Percentiles rank a stretch among this genome's conserved stretches.
Conservation (phyloP, 1,140 invertebrate genomes). For the Drosophila miranda region DNA sequence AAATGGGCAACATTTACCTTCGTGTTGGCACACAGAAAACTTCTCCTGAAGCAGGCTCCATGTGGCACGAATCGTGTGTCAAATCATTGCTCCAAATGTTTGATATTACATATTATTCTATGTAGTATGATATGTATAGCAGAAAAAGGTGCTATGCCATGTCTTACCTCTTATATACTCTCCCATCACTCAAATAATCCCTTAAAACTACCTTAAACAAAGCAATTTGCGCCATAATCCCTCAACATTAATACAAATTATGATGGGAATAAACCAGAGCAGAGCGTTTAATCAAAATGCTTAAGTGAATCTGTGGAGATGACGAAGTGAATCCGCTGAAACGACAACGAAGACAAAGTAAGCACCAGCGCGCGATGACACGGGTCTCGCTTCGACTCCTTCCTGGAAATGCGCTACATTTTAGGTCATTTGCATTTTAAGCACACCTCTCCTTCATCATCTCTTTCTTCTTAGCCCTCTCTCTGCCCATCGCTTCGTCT, state of each 20-base stretch:
- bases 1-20: constrained; percentile 24
- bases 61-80: constrained; percentile 17
- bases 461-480: not conserved
- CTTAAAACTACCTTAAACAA: constrained; percentile 43
- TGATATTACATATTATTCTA: not conserved
- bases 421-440: constrained; percentile 53
- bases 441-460: not conserved
- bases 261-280: constrained; percentile 37
- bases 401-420: constrained; percentile 31
- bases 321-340: constrained; percentile 7
- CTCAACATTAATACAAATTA: constrained; percentile 44
- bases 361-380: not conserved
- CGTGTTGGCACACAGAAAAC: constrained; percentile 7
- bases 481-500: constrained; percentile 9
- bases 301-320: constrained; percentile 41
- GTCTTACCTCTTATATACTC: not conserved
- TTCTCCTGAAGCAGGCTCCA: not conserved
- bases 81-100: constrained; percentile 18
- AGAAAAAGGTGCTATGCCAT: not conserved
- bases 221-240: constrained; percentile 39
- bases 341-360: constrained; percentile 9
- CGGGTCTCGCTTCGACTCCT: constrained; percentile 15
- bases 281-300: constrained; percentile 45
- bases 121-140: too few species aligned
- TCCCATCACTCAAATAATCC: constrained; percentile 20